Evolutionary conservation across 2,888 invertebrate species (phyloP).

Genomic region (Cotesia congregata): DNA sequence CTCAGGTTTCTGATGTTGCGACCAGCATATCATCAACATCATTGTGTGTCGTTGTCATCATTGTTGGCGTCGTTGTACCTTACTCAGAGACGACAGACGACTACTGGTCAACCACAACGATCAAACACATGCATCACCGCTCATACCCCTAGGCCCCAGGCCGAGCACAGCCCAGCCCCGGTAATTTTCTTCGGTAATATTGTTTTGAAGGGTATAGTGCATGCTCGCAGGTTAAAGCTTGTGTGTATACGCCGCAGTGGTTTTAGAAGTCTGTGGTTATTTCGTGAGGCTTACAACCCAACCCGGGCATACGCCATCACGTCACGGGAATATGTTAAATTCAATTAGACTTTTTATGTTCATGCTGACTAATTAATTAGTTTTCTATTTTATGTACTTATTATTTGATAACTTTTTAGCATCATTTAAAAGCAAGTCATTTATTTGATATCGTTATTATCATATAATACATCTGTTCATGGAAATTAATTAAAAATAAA

Average conservation of each 20-base stretch:
- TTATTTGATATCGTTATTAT: no score
- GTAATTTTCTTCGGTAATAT: slow-evolving; percentile 26
- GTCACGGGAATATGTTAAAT: not conserved
- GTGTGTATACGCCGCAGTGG: slow-evolving; percentile 1
- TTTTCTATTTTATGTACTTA: no score
- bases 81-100: not conserved
- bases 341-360: slow-evolving; percentile 5
- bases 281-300: not conserved
- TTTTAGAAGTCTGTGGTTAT: slow-evolving; percentile 13
- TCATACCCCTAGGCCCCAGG: not conserved
- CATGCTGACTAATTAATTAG: not conserved
- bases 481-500: no score
- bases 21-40: not conserved
- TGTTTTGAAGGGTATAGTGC: slow-evolving; percentile 18
- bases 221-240: not conserved
- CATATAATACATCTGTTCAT: no score
- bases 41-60: not conserved
- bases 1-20: not conserved
- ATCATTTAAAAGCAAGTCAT: no score
- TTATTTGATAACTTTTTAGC: no score
- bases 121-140: slow-evolving; percentile 17
- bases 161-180: no score
- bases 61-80: not conserved
- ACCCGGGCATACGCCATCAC: not conserved
- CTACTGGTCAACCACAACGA: slow-evolving; percentile 16